Base-by-base conservation (phyloP, 92 coral and sea anemone genomes). In the Isaurus tuberculatus region DNA sequence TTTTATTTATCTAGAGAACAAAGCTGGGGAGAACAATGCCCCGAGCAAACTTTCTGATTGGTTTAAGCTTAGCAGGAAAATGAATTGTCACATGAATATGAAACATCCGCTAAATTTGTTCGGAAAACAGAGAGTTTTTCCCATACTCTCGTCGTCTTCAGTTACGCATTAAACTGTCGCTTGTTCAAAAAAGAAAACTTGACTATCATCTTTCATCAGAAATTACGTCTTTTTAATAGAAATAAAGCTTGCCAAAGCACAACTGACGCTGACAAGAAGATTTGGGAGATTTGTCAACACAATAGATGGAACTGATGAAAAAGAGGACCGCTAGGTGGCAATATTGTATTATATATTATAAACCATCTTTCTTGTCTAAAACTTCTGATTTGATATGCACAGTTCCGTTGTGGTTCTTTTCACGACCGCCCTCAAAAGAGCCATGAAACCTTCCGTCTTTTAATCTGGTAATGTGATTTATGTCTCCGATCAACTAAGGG, bases 1-100 rank as follows among this genome's bases (percentile, higher is more conserved):
- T 93, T 90, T 89, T 89, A 81, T 86, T 89, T 89, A 91, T 89
- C 89, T 88, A 68, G 87, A 43, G 88, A 86, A 89, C 90, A 88
- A 91, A 86, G 91, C 70, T 79, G 20, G 46, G 61, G 79, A 83
- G 84, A 89, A 93, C 90, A 89, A 92, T 77, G 93, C 75, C 89
- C 73, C 33, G 85, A 70, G 90, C 86, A 89, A 80, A 77, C 84
- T 87, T 82, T 78, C 46, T 84, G 92, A 93, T 93, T 93, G 92
- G 92, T 33, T 70, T 80, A 58, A 77, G 82, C 51, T 77, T 58
- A 58, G 22, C 82, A 77, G 70, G 69, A 77, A 77, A 75, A 61
- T 57, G 66, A 77, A 55, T 58, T 77, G 67, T 75, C 81, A 58
- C 34, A 19, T 60, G 69, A 77, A 60, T 77, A 55, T 57, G 81